Conservation (phyloP, 2,797 vertebrate species). For the Limnodromus scolopaceus region DNA sequence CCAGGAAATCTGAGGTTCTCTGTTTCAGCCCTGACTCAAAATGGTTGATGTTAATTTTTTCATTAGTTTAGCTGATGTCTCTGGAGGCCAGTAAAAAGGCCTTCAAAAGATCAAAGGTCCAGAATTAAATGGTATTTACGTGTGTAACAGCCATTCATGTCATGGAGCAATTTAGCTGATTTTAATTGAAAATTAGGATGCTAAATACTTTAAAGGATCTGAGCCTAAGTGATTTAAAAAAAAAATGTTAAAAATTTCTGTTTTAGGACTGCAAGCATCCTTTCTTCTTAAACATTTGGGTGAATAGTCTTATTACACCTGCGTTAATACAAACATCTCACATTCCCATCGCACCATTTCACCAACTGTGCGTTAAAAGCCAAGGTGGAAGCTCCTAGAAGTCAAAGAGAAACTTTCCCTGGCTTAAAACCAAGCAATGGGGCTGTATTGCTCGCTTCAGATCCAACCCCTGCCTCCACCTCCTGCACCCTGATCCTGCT, state of each 20-base stretch:
- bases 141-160: neutral
- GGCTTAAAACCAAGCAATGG: neutral
- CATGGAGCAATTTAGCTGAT: neutral
- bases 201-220: neutral
- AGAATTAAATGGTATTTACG: conserved; percentile 6
- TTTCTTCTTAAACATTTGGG: neutral
- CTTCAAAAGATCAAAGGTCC: neutral
- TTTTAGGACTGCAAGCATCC: neutral
- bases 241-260: neutral
- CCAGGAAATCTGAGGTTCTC: neutral
- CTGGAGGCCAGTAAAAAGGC: neutral
- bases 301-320: neutral
- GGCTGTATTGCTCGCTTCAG: neutral
- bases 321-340: neutral
- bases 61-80: neutral
- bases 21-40: neutral
- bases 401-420: neutral
- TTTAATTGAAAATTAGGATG: conserved; percentile 32
- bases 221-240: neutral
- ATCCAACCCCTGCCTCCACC: neutral
- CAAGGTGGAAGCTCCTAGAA: neutral
- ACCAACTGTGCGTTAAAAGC: neutral
- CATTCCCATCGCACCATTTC: neutral
- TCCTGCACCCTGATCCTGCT: neutral
- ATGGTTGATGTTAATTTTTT: neutral